phyloP scores from a whole-genome alignment of 30 jellyfish, hydroid and myxozoan genomes.

The Sanderia malayensis region DNA sequence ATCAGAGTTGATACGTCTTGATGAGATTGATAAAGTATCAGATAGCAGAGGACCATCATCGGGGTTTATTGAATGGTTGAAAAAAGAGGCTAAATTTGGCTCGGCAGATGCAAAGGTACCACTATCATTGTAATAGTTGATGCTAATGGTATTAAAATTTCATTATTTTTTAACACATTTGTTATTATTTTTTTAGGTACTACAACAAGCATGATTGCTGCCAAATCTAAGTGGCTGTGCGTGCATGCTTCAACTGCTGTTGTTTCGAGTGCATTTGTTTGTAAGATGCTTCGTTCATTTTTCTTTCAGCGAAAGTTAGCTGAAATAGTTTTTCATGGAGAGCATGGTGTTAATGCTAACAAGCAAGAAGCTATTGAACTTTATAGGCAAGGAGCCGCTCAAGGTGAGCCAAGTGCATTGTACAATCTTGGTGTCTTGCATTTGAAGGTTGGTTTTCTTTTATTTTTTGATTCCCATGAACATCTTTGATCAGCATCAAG shows the following conservation, averaged over 20 bases:
- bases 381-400: slow-evolving; percentile 60
- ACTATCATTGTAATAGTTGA: too few relatives aligned
- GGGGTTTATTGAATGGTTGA: slow-evolving; percentile 64
- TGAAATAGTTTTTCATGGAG: slow-evolving; percentile 67
- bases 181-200: too few relatives aligned
- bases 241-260: too few relatives aligned
- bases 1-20: slow-evolving; percentile 71
- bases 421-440: slow-evolving; percentile 70
- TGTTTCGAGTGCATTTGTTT: too few relatives aligned
- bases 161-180: too few relatives aligned
- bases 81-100: slow-evolving; percentile 65
- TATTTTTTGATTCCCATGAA: neutral
- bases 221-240: too few relatives aligned
- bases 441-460: slow-evolving; percentile 51
- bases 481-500: too few relatives aligned
- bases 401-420: slow-evolving; percentile 63
- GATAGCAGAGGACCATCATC: slow-evolving; percentile 60
- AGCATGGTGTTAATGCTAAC: slow-evolving; percentile 74
- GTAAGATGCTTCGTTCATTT: too few relatives aligned
- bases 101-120: slow-evolving; percentile 63
- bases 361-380: slow-evolving; percentile 48
- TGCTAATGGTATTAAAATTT: too few relatives aligned
- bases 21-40: slow-evolving; percentile 28
- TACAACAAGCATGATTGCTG: too few relatives aligned
- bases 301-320: slow-evolving; percentile 64